Base-by-base conservation (phyloP, 1,140 invertebrate genomes). In the Sycophila sp. region DNA sequence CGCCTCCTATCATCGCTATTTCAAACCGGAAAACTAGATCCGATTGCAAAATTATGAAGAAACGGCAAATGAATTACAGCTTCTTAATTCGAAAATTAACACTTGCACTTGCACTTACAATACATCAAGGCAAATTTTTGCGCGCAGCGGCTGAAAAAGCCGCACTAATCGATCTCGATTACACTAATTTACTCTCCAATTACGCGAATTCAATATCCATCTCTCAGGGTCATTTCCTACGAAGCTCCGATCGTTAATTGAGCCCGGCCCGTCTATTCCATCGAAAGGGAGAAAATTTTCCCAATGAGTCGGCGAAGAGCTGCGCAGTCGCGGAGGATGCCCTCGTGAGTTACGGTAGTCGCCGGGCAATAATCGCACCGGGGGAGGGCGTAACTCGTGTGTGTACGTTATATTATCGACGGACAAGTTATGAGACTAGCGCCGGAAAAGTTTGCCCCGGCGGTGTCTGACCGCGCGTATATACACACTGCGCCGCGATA, bases 371-470 rank as follows among this genome's bases (percentile, higher is more conserved):
- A 69, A 69, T 69, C 32, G n/a, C 32, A 26, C 10, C 26, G 13
- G n/a, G 0, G 47, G 45, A 19, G 7, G 58, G 67, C 49, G 45
- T 69, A 34, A 63, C 67, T 62, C 53, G 66, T 62, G 32, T 62
- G 66, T 62, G 32, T 40, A 26, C 47, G 24, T 45, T 42, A 32
- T 17, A 63, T 63, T 69, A 69, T 69, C 67, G 34, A 10, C 11
- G 11, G 13, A 32, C 30, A 49, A 69, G 58, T 69, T 69, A 69
- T 53, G 67, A 55, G 49, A 13, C 64, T 58, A n/a, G n/a, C n/a
- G n/a, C n/a, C n/a, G n/a, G n/a, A n/a, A n/a, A n/a, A n/a, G n/a
- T n/a, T n/a, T n/a, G n/a, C n/a, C n/a, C n/a, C n/a, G n/a, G n/a
- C n/a, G n/a, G n/a, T n/a, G n/a, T n/a, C n/a, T 10, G 15, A 8